Base-by-base conservation (phyloP, 2,113 vertebrate species). In the Pithys albifrons region DNA sequence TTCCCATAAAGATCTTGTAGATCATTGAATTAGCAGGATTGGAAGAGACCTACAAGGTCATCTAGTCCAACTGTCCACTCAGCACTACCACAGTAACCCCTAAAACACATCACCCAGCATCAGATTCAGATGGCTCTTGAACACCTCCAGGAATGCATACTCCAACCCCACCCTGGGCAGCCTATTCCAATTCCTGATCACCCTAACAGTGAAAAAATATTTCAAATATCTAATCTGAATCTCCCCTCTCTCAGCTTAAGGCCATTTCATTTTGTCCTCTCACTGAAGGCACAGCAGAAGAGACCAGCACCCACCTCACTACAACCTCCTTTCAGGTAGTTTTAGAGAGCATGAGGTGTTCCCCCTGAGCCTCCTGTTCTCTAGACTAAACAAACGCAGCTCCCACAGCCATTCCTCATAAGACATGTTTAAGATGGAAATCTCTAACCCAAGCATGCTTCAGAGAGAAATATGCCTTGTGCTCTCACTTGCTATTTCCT, bases 21-120 rank as follows among this genome's bases (percentile, higher is more conserved):
- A 14, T 55, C n/a, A 41, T 2, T 54, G n/a, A 75, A 48, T 29
- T 0, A 0, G 15, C 28, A 15, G 1, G 11, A 17, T 10, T 83
- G 62, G n/a, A 54, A 62, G 48, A 62, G n/a, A 76, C 41, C 29
- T 27, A 41, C 24, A 41, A 0, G 1, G 62, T 18, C 17, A 41
- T 9, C 14, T 31, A 62, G 41, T 62, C n/a, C 64, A 70, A 48
- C 20, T 62, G 41, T 22, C 48, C 29, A 35, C n/a, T 29, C 61
- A 35, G 7, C 64, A 70, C 31, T 22, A 69, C 17, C 48, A 70
- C 25, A 2, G 24, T 22, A 62, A 41, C 25, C 48, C 39, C 25
- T 14, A 55, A 89, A 69, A 19, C 41, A 69, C 46, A 54, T 8
- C n/a, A 46, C 7, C 28, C 64, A 49, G 46, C 2, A 12, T 24